These are phyloP conservation scores for Salvator merianae DNA, from an alignment of 2,113 vertebrate genomes.

Conservation along the genomic window DNA sequence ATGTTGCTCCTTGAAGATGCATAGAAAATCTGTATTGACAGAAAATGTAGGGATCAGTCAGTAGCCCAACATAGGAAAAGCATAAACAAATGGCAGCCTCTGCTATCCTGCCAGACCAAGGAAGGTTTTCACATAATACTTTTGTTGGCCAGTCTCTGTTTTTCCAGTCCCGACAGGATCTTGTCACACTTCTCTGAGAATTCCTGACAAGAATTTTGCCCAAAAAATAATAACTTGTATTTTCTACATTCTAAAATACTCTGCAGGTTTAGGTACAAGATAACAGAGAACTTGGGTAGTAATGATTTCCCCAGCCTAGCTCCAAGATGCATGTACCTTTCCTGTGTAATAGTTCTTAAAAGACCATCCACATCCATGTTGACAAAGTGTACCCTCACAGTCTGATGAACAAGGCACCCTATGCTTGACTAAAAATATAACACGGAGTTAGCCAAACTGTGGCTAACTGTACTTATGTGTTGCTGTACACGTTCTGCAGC, in stretches of 20 bases:
- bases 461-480: too few species aligned
- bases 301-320: too few species aligned
- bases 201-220: neutral
- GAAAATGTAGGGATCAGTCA: slow-evolving; percentile 5
- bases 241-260: neutral
- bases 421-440: too few species aligned
- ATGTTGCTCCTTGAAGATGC: neutral
- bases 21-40: neutral
- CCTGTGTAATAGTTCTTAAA: neutral
- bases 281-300: too few species aligned
- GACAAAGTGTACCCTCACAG: too few species aligned
- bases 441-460: too few species aligned
- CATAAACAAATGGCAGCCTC: neutral
- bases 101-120: neutral
- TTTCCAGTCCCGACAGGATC: neutral
- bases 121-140: neutral
- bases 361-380: too few species aligned
- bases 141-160: neutral
- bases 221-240: neutral
- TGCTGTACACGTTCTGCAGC: too few species aligned
- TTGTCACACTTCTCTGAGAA: neutral
- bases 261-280: neutral
- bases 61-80: neutral
- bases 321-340: neutral
- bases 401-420: too few species aligned